Base-by-base conservation (phyloP, 2,888 invertebrate genomes). In the Cremastinae sp. region DNA sequence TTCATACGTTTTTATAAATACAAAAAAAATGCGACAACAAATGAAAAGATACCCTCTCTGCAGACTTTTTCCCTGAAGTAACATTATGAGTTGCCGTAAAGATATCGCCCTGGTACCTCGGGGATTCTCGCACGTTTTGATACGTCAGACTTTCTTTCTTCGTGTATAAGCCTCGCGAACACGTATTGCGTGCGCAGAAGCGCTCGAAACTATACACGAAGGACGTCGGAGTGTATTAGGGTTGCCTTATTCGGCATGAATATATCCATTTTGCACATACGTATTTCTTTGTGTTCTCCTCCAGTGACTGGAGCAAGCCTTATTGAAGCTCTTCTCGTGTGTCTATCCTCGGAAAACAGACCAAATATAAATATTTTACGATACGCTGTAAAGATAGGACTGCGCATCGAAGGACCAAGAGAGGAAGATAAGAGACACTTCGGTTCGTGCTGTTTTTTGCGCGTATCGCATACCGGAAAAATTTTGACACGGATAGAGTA, bases 331-430 rank as follows among this genome's bases (percentile, higher is more conserved):
- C 49, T 59, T 59, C 71, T 47, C 22, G 58, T 35, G 51, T 65
- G 51, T 82, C 78, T 80, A 84, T 83, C 80, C 81, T 71, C 55
- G 16, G 68, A 75, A 78, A 72, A 79, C 78, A 79, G 79, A 79
- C 80, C 77, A 81, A 83, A 83, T 83, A 83, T 83, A 84, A 85
- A 84, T 84, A 84, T 83, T 84, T 85, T 83, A 83, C 80, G 80
- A 79, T 79, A 41, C 58, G 74, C 80, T 78, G 78, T 83, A 83
- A 83, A 82, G 83, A 81, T 84, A 82, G 78, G 55, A 56, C 55
- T 47, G 53, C 22, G 20, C 64, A 45, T 56, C 39, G 41, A 41
- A 16, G 53, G 22, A 37, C 22, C 49, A 65, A 14, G 49, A 69
- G n/a, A n/a, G n/a, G n/a, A n/a, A n/a, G n/a, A n/a, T n/a, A n/a